These are phyloP conservation scores for Cantharis flavilabris DNA, from an alignment of 2,888 invertebrate genomes.

Conservation along the genomic window DNA sequence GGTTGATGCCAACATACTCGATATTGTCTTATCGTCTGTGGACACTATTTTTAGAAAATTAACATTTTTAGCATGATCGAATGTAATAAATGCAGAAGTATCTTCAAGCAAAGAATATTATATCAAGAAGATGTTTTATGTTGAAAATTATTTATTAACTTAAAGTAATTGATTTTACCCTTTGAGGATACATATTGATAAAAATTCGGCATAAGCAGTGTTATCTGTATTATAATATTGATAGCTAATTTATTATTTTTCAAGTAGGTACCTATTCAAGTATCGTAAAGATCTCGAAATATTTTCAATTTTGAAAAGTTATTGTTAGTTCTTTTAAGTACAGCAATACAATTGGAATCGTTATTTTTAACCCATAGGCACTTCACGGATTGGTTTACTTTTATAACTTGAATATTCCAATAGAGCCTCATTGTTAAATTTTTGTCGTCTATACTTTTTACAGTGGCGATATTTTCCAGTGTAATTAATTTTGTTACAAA, in stretches of 20 bases:
- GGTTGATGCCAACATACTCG: neutral
- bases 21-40: slow-evolving; percentile 4
- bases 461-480: neutral
- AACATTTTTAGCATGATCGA: neutral
- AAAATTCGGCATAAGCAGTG: neutral
- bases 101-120: neutral
- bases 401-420: neutral
- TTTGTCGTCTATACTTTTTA: neutral
- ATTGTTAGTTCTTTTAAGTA: neutral
- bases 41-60: slow-evolving; percentile 9
- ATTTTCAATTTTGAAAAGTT: neutral
- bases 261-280: neutral
- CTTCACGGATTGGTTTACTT: neutral
- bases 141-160: neutral
- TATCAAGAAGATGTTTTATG: no score
- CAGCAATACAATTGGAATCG: neutral
- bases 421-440: neutral
- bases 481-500: neutral
- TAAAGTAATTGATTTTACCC: neutral
- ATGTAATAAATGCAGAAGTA: neutral
- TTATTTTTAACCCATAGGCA: neutral
- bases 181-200: neutral
- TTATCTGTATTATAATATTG: neutral
- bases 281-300: neutral
- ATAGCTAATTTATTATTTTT: neutral